Conservation (phyloP, 1,140 invertebrate species). For the Dendroctonus valens region DNA sequence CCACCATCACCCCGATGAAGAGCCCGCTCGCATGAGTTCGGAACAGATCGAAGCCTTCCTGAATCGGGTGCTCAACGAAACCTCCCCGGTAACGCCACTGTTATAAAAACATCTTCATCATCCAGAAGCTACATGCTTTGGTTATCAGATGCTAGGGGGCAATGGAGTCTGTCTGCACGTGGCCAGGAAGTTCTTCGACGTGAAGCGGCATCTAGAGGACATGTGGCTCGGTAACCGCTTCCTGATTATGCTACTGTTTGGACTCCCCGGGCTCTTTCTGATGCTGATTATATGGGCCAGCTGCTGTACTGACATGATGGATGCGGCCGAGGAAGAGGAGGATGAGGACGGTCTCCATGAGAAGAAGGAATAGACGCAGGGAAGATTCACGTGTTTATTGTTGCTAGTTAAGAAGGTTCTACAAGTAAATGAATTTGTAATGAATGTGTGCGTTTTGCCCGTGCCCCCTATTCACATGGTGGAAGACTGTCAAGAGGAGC, state of each 20-base stretch:
- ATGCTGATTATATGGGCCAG: conserved; percentile 92
- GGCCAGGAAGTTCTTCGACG: conserved; percentile 77
- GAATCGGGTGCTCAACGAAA: conserved; percentile 71
- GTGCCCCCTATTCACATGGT: too few species aligned
- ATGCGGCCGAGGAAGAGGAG: conserved; percentile 76
- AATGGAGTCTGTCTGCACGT: conserved; percentile 69
- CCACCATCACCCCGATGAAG: conserved; percentile 86
- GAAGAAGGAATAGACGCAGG: conserved; percentile 3
- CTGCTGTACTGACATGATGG: conserved; percentile 90
- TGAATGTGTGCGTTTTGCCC: too few species aligned
- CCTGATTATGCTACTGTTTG: conserved; percentile 82
- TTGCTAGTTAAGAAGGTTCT: too few species aligned
- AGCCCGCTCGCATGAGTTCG: conserved; percentile 72
- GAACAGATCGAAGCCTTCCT: conserved; percentile 78
- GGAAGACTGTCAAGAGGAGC: too few species aligned
- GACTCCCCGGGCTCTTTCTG: conserved; percentile 85
- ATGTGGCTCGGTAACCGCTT: conserved; percentile 93
- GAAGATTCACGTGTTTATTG: too few species aligned
- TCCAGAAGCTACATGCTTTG: neutral
- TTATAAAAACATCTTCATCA: neutral
- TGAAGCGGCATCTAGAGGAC: conserved; percentile 66
- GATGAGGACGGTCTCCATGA: conserved; percentile 12
- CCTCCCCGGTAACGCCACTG: conserved; percentile 61
- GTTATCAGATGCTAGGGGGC: conserved; percentile 74
- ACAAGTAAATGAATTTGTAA: too few species aligned